phyloP scores from a whole-genome alignment of 1,140 invertebrate genomes.

The Adelges cooleyi region DNA sequence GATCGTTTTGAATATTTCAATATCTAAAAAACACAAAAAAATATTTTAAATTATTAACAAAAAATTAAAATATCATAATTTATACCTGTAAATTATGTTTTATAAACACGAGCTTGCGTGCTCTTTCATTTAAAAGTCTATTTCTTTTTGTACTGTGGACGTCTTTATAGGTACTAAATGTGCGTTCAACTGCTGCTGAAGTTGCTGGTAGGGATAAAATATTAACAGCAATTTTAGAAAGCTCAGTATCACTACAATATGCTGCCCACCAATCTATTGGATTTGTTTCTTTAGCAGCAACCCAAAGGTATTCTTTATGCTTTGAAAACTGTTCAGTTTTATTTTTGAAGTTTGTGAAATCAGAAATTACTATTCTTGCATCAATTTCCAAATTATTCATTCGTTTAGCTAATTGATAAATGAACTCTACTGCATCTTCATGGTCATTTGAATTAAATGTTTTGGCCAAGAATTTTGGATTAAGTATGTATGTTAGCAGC shows the following conservation, averaged over 20 bases:
- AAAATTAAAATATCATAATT: too few species aligned
- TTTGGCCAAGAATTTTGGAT: background rate
- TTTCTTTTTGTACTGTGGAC: conserved; percentile 1
- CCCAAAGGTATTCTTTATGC: conserved; percentile 1
- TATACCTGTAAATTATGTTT: background rate
- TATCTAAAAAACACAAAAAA: too few species aligned
- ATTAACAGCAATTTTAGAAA: too few species aligned
- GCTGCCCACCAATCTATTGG: too few species aligned
- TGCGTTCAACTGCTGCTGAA: background rate
- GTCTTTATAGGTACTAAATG: too few species aligned
- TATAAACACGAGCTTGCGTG: background rate
- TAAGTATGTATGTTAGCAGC: background rate
- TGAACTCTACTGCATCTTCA: background rate
- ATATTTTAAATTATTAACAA: too few species aligned
- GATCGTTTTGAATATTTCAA: too few species aligned
- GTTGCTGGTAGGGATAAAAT: background rate
- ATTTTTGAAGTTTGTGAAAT: background rate
- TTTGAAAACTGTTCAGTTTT: background rate
- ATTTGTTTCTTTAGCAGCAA: background rate
- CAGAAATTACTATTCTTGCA: background rate
- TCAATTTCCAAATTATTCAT: background rate
- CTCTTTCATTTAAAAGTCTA: background rate
- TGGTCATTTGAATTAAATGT: background rate
- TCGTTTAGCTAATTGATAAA: background rate
- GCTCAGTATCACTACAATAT: too few species aligned